Evolutionary conservation across 2,113 vertebrate genomes (phyloP), one percentile per base, ranked within the genome.

Genomic region (Ancistrus triradiatus): DNA sequence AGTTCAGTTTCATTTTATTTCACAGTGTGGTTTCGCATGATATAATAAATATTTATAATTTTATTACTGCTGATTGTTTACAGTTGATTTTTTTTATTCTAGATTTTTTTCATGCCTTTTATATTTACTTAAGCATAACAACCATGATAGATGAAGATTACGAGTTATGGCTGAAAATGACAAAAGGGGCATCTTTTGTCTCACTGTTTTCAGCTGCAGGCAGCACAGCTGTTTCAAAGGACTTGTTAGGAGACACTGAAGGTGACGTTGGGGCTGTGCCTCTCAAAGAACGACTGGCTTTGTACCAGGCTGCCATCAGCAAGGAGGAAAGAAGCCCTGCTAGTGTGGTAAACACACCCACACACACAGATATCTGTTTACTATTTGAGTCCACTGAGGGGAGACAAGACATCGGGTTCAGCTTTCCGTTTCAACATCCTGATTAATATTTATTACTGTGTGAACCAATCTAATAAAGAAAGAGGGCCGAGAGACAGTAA

Each of bases 251-350:
- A 56, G 75, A 62, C 0, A 47, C 75, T 63, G 86, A 82, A 77
- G 75, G 63, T 33, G 84, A 90, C 85, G 21, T 38, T 1, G 90
- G 95, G 69, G 73, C 77, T 15, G 78, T 93, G 52, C 89, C 94
- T 3, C 77, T 98, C 66, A 95, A 92, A 73, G 91, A 98, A 74
- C 85, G 94, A 19, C 82, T 97, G 90, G 94, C 91, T 0, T 84
- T 91, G 82, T 98, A 98, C 69, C 92, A 98, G 75, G 93, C 91
- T 33, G 93, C 96, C 6, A 81, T 89, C 59, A 90, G 89, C 31
- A 85, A 82, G 75, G 89, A 78, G 38, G 86, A 89, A 22, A 78
- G 73, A 44, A 81, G 61, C 74, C 66, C 63, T 21, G 77, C 88
- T 73, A 86, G 82, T 55, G 85, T 78, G 21, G 95, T 98, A 92